Evolutionary conservation across 2,113 vertebrate species (phyloP).

Genomic region (Anarhynchus alexandrinus): DNA sequence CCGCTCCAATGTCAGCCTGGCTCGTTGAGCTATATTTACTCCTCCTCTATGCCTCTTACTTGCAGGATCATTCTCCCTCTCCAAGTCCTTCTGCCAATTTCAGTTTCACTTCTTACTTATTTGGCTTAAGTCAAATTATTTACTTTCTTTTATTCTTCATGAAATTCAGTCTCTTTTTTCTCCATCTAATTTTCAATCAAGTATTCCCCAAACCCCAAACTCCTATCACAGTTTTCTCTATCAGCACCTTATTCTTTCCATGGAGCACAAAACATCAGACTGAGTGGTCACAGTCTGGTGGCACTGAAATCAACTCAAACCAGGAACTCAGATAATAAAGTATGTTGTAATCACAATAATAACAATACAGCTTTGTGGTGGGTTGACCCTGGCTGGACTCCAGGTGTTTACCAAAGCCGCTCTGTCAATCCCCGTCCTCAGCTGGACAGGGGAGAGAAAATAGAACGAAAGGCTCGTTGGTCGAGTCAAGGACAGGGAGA

Average conservation of each 20-base stretch:
- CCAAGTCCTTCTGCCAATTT: neutral
- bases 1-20: neutral
- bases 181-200: neutral
- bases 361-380: neutral
- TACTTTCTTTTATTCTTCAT: neutral
- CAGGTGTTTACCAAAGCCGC: neutral
- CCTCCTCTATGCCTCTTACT: neutral
- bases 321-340: neutral
- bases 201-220: neutral
- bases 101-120: neutral
- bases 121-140: neutral
- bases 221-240: too few species aligned
- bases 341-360: neutral
- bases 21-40: neutral
- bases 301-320: neutral
- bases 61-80: neutral
- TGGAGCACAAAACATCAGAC: too few species aligned
- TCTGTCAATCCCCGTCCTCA: neutral
- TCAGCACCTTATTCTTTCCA: too few species aligned
- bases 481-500: neutral
- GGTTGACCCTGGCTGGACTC: rapidly evolving
- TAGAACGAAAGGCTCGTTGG: neutral
- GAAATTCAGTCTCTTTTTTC: neutral
- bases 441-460: neutral
- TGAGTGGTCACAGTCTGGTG: too few species aligned